Conservation (phyloP, 2,797 vertebrate species). For the Channallabes apus region DNA sequence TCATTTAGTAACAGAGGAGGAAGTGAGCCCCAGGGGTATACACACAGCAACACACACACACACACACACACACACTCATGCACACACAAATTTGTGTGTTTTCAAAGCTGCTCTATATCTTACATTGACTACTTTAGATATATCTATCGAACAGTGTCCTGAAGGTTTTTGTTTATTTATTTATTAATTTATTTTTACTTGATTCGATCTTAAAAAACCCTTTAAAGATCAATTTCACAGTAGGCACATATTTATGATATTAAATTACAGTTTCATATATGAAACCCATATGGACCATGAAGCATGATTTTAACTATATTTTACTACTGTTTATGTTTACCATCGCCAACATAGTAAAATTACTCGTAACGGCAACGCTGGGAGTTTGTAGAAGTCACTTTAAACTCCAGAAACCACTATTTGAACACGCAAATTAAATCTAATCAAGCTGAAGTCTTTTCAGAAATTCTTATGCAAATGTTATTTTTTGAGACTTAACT, state of each 20-base stretch:
- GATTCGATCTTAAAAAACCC: not conserved
- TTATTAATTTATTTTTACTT: no score
- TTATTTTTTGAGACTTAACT: not conserved
- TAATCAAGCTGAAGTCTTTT: not conserved
- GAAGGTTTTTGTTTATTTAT: no score
- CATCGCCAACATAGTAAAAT: not conserved
- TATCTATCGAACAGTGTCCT: not conserved
- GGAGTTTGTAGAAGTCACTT: no score
- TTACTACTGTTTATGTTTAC: not conserved
- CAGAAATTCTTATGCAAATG: not conserved
- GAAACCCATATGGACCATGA: not conserved
- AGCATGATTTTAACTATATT: not conserved
- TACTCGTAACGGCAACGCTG: not conserved
- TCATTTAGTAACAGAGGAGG: slow-evolving; percentile 55
- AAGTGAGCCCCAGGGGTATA: slow-evolving; percentile 48
- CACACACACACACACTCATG: slow-evolving; percentile 13
- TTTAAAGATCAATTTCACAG: not conserved
- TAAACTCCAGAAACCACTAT: not conserved
- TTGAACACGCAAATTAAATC: not conserved
- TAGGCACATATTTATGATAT: not conserved
- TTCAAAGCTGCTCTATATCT: slow-evolving; percentile 6
- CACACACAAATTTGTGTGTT: not conserved
- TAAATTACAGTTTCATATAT: not conserved
- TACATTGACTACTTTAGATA: not conserved
- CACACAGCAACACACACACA: no score